Evolutionary conservation across 1,140 invertebrate species (phyloP).

Genomic region (Orius laevigatus): DNA sequence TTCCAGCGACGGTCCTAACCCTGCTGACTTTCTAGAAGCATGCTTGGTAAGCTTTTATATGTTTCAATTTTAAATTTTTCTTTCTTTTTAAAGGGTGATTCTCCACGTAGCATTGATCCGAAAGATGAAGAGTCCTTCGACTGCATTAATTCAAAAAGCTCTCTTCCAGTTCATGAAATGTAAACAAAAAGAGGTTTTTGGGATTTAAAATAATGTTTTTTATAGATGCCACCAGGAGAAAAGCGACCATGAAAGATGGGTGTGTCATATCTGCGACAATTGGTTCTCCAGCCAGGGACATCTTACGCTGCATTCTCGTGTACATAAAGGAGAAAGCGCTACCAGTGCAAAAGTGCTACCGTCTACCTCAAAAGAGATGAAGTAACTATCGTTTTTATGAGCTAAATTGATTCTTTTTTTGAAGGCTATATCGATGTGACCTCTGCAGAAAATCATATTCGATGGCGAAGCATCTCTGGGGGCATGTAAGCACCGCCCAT

Average conservation of each 20-base stretch:
- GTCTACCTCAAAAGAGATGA: neutral
- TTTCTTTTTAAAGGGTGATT: slow-evolving; percentile 2
- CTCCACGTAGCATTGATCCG: neutral
- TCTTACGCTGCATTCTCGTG: slow-evolving; percentile 31
- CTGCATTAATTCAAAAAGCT: slow-evolving; percentile 15
- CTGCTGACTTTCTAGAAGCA: slow-evolving; percentile 20
- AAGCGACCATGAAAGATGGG: slow-evolving; percentile 25
- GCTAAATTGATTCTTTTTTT: slow-evolving; percentile 1
- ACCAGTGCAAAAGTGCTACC: neutral
- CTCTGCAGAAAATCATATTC: slow-evolving; percentile 35
- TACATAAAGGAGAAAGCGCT: slow-evolving; percentile 30
- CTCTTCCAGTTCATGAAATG: slow-evolving; percentile 16
- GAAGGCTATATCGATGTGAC: slow-evolving; percentile 33
- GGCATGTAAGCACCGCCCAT: slow-evolving; percentile 33
- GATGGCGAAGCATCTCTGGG: slow-evolving; percentile 35
- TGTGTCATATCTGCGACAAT: slow-evolving; percentile 33
- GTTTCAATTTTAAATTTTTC: neutral
- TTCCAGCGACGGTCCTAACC: slow-evolving; percentile 18
- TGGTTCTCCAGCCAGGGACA: slow-evolving; percentile 35
- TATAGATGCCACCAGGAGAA: slow-evolving; percentile 13
- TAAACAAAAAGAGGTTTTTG: slow-evolving; percentile 3
- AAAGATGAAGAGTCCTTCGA: slow-evolving; percentile 10
- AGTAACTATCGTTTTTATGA: neutral
- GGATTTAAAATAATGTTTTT: neutral
- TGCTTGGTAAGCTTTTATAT: slow-evolving; percentile 17